These are phyloP conservation scores for Aricia agestis DNA, from an alignment of 1,140 invertebrate species.

Conservation along the genomic window DNA sequence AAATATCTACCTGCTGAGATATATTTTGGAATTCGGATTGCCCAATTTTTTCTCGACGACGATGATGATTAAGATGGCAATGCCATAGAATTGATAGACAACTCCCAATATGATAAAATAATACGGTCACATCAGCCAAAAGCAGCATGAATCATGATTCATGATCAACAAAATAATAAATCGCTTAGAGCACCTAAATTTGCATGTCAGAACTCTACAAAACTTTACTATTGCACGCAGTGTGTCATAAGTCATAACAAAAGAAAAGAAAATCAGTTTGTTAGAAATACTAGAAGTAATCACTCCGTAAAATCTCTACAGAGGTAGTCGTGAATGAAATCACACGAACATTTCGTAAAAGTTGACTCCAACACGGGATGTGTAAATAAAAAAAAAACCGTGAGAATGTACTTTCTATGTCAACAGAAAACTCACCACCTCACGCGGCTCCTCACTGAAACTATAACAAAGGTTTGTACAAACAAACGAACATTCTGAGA, in stretches of 20 bases:
- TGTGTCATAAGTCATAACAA: background rate
- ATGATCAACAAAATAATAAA: no score
- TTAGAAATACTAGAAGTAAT: background rate
- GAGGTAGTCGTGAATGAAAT: background rate
- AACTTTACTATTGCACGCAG: no score
- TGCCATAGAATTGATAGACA: no score
- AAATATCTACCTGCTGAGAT: background rate
- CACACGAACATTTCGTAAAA: background rate
- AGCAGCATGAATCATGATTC: no score
- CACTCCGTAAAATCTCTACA: background rate
- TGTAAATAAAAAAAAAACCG: background rate
- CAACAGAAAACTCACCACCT: background rate
- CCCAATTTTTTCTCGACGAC: no score
- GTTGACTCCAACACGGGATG: background rate
- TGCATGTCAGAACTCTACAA: no score
- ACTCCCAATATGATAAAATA: no score
- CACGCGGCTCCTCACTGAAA: background rate
- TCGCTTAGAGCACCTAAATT: no score
- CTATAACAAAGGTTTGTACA: constrained; percentile 7
- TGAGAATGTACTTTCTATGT: constrained; percentile 11
- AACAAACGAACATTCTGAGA: constrained; percentile 11
- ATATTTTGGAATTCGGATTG: no score
- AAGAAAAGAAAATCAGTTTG: background rate
- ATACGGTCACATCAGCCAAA: no score
- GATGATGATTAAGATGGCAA: no score